phyloP scores from a whole-genome alignment of 2,888 invertebrate species.

The Agrilus cyanescens region DNA sequence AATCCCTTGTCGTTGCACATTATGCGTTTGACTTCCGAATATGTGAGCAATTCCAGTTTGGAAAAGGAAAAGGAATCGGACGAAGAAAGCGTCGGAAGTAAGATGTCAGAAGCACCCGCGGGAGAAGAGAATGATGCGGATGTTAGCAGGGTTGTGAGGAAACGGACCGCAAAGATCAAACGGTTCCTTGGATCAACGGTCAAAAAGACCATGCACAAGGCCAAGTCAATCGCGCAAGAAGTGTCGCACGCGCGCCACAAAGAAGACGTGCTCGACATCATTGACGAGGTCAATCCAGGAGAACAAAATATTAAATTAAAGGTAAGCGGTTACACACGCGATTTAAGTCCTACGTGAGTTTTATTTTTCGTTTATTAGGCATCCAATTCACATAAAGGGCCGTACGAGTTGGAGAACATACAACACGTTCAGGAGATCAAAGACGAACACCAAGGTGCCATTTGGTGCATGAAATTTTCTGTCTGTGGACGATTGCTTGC shows the following conservation, averaged over 20 bases:
- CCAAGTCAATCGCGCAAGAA: constrained; percentile 79
- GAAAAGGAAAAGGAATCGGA: constrained; percentile 63
- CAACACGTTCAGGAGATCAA: constrained; percentile 71
- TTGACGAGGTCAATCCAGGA: constrained; percentile 65
- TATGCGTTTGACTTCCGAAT: constrained; percentile 85
- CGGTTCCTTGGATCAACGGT: constrained; percentile 80
- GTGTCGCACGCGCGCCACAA: constrained; percentile 79
- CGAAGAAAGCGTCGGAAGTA: constrained; percentile 61
- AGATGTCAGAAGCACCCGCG: constrained; percentile 43
- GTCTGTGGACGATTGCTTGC: constrained; percentile 89
- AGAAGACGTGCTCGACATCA: constrained; percentile 75
- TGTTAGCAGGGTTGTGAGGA: constrained; percentile 36
- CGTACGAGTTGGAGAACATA: constrained; percentile 87
- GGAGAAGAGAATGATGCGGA: constrained; percentile 38
- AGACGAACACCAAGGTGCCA: constrained; percentile 69
- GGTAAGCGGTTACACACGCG: no score
- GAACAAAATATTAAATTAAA: constrained; percentile 80
- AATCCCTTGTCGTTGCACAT: constrained; percentile 93
- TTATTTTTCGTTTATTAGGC: constrained; percentile 38
- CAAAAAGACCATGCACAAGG: constrained; percentile 83
- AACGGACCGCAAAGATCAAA: constrained; percentile 49
- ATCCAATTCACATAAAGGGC: constrained; percentile 91
- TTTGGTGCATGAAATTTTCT: constrained; percentile 99
- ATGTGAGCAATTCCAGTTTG: constrained; percentile 54
- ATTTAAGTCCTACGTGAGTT: background rate